A percentile compares a stretch with the other conserved stretches of the same genome.
These are phyloP conservation scores for Xyrichtys novacula DNA, from an alignment of 2,797 vertebrate genomes.

Conservation along the genomic window DNA sequence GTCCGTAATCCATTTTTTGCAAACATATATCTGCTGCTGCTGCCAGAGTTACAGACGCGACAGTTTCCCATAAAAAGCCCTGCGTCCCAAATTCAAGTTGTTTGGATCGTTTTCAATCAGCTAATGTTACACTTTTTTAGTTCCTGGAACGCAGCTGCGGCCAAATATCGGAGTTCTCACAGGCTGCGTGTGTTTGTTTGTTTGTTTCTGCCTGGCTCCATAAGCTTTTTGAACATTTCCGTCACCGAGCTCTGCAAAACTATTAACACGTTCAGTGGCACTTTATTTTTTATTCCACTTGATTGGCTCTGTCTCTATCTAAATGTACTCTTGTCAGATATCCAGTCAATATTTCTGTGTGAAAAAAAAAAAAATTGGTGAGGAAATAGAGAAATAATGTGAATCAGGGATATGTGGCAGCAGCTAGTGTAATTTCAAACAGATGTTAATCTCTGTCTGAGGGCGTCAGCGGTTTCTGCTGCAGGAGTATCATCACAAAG, in stretches of 20 bases:
- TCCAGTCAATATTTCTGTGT: conserved; percentile 8
- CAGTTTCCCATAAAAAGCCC: conserved; percentile 51
- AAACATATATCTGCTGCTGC: conserved; percentile 47
- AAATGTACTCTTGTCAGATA: conserved; percentile 40
- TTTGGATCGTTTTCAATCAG: conserved; percentile 57
- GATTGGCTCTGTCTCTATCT: conserved; percentile 39
- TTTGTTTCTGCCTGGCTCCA: conserved; percentile 42
- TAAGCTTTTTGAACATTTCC: conserved; percentile 56
- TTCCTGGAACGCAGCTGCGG: conserved; percentile 40
- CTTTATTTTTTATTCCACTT: conserved; percentile 9
- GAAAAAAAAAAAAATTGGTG: conserved; percentile 2
- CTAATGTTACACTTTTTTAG: conserved; percentile 44
- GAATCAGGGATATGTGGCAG: conserved; percentile 11
- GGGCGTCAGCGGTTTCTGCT: conserved; percentile 13
- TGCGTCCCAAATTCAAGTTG: conserved; percentile 42
- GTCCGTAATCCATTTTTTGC: conserved; percentile 41
- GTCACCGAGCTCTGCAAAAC: conserved; percentile 40
- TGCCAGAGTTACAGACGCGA: conserved; percentile 57
- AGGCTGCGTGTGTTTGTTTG: conserved; percentile 46
- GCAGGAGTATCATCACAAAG: conserved; percentile 1
- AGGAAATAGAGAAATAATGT: conserved; percentile 23
- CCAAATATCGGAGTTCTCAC: conserved; percentile 37
- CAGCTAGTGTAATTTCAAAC: conserved; percentile 2
- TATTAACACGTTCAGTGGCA: conserved; percentile 52
- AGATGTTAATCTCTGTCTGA: conserved; percentile 10